Base-by-base conservation (phyloP, 2,113 vertebrate species). In the Zosterops hypoxanthus region DNA sequence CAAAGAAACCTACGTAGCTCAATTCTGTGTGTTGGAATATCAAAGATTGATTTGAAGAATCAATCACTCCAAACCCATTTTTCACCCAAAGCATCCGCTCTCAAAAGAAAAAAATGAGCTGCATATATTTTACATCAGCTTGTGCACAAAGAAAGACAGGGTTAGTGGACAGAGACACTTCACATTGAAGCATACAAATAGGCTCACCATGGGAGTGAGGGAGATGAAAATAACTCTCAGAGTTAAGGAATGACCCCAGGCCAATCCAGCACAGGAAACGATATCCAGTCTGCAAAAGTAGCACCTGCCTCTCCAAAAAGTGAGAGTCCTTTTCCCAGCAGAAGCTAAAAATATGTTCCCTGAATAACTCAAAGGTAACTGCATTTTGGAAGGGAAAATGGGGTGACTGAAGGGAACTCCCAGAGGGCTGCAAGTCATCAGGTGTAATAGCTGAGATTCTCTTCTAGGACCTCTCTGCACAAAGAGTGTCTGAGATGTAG, bases 51-150 rank as follows among this genome's bases (percentile, higher is more conserved):
- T 85, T 90, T 85, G 47, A 92, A 93, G 56, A 94, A 68, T 94
- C 83, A 81, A 42, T 86, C 60, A 50, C 56, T 79, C 34, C 70
- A 85, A 87, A 79, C 6, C 47, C 71, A 85, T 92, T 93, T 93
- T 90, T 94, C 75, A 93, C 60, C 33, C 16, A 92, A 76, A 71
- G 47, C 21, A 47, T 82, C 55, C 2, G 0, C 36, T 83, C 70
- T 78, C 50, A 33, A 39, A 73, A 80, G 59, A 31, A 85, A 81
- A 81, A 91, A 81, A 64, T n/a, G 56, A 86, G 64, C 60, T 73
- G 61, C 55, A 81, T 89, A 39, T 31, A 94, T 92, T 92, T 95
- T 91, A 89, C 80, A 94, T 78, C 72, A 91, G 69, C n/a, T 94
- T 92, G 36, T 53, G 42, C 64, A 66, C 31, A 4, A 88, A 95